These are phyloP conservation scores for Diogma glabrata DNA, from an alignment of 2,888 invertebrate genomes.

Conservation along the genomic window DNA sequence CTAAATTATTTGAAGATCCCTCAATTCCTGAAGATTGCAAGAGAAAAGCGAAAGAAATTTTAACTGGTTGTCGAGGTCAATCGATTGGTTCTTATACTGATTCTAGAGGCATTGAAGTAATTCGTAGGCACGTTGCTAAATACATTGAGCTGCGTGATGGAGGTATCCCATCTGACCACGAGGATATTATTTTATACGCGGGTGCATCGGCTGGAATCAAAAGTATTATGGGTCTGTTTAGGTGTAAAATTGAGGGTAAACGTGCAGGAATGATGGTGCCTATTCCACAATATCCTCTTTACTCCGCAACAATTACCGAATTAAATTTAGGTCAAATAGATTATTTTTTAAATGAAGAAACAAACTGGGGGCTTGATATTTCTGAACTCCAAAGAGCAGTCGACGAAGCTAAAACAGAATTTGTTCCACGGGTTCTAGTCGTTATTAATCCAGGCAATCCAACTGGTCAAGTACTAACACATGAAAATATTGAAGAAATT, in stretches of 20 bases:
- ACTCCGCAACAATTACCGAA: constrained; percentile 91
- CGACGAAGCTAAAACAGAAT: constrained; percentile 45
- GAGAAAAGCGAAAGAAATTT: constrained; percentile 49
- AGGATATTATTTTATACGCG: constrained; percentile 71
- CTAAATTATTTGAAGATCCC: constrained; percentile 57
- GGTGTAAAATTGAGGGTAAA: constrained; percentile 23
- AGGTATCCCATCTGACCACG: constrained; percentile 54
- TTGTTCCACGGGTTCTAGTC: constrained; percentile 72
- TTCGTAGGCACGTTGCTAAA: constrained; percentile 74
- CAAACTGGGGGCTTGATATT: constrained; percentile 72
- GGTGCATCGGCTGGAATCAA: constrained; percentile 94
- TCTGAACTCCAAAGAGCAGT: constrained; percentile 69
- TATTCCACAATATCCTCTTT: constrained; percentile 97
- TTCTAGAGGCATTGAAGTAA: constrained; percentile 79
- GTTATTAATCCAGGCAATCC: constrained; percentile 99
- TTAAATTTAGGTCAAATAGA: constrained; percentile 74
- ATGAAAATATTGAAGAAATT: constrained; percentile 79
- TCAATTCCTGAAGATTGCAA: constrained; percentile 77
- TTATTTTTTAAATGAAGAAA: constrained; percentile 84
- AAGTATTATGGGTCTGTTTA: constrained; percentile 46
- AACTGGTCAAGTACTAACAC: constrained; percentile 88
- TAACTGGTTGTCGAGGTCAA: constrained; percentile 56
- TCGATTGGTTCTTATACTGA: constrained; percentile 65
- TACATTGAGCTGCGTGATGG: constrained; percentile 76
- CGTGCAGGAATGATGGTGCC: constrained; percentile 82